Conservation (phyloP, 2,888 invertebrate genomes). For the Yponomeuta plumbellus region DNA sequence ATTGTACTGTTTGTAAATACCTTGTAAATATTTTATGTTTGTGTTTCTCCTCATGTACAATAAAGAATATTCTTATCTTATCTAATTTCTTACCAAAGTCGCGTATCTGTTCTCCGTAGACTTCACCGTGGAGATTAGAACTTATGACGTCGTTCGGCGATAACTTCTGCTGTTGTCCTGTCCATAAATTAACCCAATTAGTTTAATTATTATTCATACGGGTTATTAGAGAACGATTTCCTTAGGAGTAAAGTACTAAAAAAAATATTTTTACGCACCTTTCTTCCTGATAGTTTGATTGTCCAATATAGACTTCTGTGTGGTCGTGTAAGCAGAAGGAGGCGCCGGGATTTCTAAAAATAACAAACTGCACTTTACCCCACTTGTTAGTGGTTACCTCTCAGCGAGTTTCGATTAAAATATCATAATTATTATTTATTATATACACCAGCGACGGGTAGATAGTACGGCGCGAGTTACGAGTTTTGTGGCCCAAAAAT, state of each 20-base stretch:
- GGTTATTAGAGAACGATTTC: background rate
- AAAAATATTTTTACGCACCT: constrained; percentile 37
- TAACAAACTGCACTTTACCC: no score
- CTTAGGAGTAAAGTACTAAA: background rate
- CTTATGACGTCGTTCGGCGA: constrained; percentile 59
- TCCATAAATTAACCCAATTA: constrained; percentile 16
- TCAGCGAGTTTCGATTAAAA: background rate
- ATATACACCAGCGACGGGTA: no score
- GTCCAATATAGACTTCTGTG: constrained; percentile 57
- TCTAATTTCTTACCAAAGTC: constrained; percentile 54
- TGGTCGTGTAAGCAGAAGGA: constrained; percentile 83
- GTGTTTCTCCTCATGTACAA: no score
- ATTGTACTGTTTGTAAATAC: no score
- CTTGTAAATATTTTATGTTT: no score
- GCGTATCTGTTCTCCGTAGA: constrained; percentile 62
- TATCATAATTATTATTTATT: no score
- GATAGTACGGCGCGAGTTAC: no score
- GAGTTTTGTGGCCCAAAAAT: no score
- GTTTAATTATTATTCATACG: background rate
- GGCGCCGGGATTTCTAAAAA: constrained; percentile 89
- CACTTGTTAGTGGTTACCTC: background rate
- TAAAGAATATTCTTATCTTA: no score
- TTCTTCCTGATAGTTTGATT: constrained; percentile 68
- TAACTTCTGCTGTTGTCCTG: constrained; percentile 55
- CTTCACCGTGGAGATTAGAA: constrained; percentile 69